Conservation (phyloP, 2,888 invertebrate species). For the Pachliopta kotzebuea region DNA sequence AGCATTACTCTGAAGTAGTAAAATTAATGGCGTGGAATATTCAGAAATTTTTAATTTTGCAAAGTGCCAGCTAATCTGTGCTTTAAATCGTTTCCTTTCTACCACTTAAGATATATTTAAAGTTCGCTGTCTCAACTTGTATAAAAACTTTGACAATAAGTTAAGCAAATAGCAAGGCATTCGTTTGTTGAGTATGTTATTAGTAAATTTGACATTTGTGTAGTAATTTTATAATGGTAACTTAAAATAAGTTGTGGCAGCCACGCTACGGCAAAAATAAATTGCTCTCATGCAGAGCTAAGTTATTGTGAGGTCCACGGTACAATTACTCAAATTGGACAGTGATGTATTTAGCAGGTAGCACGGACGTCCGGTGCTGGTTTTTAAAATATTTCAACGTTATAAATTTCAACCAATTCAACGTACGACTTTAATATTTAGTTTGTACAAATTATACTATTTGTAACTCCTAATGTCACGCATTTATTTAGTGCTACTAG, state of each 20-base stretch:
- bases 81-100: background rate
- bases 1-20: too few species aligned
- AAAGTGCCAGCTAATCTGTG: constrained; percentile 14
- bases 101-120: too few species aligned
- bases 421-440: constrained; percentile 15
- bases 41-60: constrained; percentile 2
- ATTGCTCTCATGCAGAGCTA: constrained; percentile 22
- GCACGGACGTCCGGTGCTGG: constrained; percentile 18
- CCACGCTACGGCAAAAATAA: constrained; percentile 14
- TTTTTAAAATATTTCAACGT: constrained; percentile 24
- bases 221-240: too few species aligned
- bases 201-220: too few species aligned
- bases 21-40: too few species aligned
- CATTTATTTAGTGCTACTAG: constrained; percentile 4
- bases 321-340: constrained; percentile 28
- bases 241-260: constrained; percentile 1
- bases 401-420: constrained; percentile 18
- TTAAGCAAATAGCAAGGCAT: too few species aligned
- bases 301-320: constrained; percentile 22
- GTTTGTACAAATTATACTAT: constrained; percentile 17
- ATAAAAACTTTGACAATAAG: too few species aligned
- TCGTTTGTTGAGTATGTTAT: too few species aligned
- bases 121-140: too few species aligned
- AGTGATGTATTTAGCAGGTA: constrained; percentile 29
- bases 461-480: constrained; percentile 6